These are phyloP conservation scores for Caenorhabditis virilis DNA, from an alignment of 2,888 invertebrate genomes.

Conservation along the genomic window DNA sequence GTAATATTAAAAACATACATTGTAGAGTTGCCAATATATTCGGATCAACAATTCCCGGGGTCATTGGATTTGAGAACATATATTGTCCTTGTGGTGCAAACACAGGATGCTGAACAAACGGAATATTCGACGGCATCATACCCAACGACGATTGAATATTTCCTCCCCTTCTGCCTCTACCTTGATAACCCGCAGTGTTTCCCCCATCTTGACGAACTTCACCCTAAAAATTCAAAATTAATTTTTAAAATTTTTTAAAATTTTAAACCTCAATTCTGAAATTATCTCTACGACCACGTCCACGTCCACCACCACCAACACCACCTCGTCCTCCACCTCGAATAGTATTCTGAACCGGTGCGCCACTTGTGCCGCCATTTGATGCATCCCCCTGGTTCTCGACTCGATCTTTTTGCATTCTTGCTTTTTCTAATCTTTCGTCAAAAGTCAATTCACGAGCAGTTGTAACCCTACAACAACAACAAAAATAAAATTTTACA, in stretches of 20 bases:
- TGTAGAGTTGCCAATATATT: slow-evolving; percentile 11
- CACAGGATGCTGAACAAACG: background rate
- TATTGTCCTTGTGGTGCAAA: slow-evolving; percentile 4
- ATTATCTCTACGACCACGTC: background rate
- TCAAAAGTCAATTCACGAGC: slow-evolving; percentile 52
- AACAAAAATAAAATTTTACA: no score
- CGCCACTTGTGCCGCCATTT: background rate
- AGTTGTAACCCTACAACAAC: no score
- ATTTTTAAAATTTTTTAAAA: no score
- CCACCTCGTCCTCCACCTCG: background rate
- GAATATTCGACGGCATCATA: background rate
- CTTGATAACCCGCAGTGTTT: background rate
- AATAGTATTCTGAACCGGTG: background rate
- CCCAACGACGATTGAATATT: no score
- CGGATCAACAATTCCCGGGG: slow-evolving; percentile 8
- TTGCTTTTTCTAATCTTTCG: slow-evolving; percentile 47
- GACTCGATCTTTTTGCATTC: slow-evolving; percentile 42
- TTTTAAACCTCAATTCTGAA: no score
- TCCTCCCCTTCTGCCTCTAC: background rate
- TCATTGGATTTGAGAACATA: slow-evolving; percentile 8
- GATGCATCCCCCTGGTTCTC: slow-evolving; percentile 20
- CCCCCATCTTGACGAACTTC: background rate
- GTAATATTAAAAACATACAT: background rate
- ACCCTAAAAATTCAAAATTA: no score
- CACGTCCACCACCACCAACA: background rate